Conservation (phyloP, 2,888 invertebrate species). For the Pristionchus mayeri region DNA sequence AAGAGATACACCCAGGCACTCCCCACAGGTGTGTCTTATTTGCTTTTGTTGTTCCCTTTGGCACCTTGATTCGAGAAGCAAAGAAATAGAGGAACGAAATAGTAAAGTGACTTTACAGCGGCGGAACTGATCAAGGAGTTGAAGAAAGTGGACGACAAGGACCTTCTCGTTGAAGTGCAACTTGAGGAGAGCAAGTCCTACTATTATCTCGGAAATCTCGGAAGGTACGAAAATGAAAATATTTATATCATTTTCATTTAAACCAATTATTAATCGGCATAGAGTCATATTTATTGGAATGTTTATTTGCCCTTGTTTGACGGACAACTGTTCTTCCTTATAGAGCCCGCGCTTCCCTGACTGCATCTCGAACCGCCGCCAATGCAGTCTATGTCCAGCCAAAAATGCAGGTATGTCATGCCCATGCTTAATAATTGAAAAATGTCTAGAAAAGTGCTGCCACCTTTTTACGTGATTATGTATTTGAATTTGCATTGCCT, state of each 20-base stretch:
- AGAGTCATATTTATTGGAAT: no score
- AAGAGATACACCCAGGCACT: conserved; percentile 75
- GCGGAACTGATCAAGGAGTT: conserved; percentile 89
- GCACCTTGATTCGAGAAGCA: conserved; percentile 15
- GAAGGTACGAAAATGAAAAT: conserved; percentile 84
- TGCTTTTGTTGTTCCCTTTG: neutral
- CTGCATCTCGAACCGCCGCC: conserved; percentile 98
- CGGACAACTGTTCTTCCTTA: no score
- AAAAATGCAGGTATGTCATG: conserved; percentile 91
- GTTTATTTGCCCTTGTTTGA: no score
- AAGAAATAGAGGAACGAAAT: neutral
- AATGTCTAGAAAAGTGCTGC: neutral
- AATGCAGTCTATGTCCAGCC: conserved; percentile 99
- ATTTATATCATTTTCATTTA: neutral
- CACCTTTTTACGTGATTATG: no score
- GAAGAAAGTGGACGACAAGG: conserved; percentile 98
- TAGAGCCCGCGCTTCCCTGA: conserved; percentile 88
- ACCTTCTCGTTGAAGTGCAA: conserved; percentile 96
- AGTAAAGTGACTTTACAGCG: conserved; percentile 59
- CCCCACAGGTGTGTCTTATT: conserved; percentile 75
- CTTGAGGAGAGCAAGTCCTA: conserved; percentile 98
- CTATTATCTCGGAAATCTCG: conserved; percentile 95
- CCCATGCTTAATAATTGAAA: no score
- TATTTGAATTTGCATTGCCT: neutral
- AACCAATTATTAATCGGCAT: no score